These are phyloP conservation scores for Chiridota heheva DNA, from an alignment of 35 echinoderm and acorn worm species.

Conservation along the genomic window DNA sequence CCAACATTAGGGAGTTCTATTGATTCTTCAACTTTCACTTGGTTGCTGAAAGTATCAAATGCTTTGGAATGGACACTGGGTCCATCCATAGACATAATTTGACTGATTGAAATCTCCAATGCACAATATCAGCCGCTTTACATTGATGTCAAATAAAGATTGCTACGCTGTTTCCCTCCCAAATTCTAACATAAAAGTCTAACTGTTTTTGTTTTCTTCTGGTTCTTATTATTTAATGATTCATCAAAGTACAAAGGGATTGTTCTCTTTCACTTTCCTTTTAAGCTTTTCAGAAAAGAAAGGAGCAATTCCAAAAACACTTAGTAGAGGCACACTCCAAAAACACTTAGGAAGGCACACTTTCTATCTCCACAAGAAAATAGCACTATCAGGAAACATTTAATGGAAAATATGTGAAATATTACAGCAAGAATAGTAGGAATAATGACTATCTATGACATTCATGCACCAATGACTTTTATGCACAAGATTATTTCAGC, in stretches of 20 bases:
- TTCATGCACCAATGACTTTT: no score
- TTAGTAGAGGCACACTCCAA: no score
- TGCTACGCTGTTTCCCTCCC: no score
- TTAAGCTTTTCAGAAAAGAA: conserved; percentile 9
- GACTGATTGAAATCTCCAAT: conserved; percentile 14
- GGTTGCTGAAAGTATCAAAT: conserved; percentile 32
- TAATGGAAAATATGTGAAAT: neutral
- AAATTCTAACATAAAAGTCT: no score
- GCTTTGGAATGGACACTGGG: neutral
- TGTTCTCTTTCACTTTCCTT: neutral
- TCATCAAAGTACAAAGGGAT: conserved; percentile 6
- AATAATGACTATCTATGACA: conserved; percentile 20
- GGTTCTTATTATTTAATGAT: conserved; percentile 14
- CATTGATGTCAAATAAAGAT: no score
- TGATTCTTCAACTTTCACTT: no score
- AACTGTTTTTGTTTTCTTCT: conserved; percentile 14
- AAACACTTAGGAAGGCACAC: conserved; percentile 17
- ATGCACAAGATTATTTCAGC: conserved; percentile 27
- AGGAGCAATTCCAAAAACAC: conserved; percentile 27
- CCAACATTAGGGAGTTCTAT: no score
- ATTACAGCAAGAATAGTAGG: conserved; percentile 4
- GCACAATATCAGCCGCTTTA: conserved; percentile 15
- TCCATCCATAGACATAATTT: no score
- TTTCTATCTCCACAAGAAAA: conserved; percentile 21
- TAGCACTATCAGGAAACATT: conserved; percentile 8